Evolutionary conservation across 2,113 vertebrate species (phyloP).

Genomic region (Synodontis membranacea): DNA sequence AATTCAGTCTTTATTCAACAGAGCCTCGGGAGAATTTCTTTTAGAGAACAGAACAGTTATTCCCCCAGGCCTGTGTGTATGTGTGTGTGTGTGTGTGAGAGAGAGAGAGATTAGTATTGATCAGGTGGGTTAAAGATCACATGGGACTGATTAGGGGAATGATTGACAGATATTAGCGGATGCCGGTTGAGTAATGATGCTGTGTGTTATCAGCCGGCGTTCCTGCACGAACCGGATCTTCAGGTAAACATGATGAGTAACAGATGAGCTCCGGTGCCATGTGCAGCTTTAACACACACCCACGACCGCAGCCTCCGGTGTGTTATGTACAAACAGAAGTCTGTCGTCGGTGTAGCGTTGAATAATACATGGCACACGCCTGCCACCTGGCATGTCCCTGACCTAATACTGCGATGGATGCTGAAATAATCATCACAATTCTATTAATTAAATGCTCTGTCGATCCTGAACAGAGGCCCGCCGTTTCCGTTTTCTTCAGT

Average conservation of each 20-base stretch:
- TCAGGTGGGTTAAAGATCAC: constrained; percentile 28
- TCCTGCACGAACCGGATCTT: constrained; percentile 4
- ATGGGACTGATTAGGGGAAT: background rate
- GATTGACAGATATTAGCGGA: background rate
- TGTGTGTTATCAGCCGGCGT: background rate
- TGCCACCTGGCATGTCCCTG: constrained; percentile 7
- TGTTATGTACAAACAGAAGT: background rate
- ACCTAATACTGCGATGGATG: background rate
- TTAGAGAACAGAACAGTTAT: constrained; percentile 30
- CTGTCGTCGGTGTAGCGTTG: constrained; percentile 1
- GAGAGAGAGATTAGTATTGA: background rate
- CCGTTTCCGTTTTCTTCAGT: background rate
- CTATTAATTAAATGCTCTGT: background rate
- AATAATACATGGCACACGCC: background rate
- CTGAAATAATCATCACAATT: background rate
- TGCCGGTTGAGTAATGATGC: background rate
- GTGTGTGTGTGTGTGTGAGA: background rate
- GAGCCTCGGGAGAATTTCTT: constrained; percentile 15
- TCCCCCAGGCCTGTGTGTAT: constrained; percentile 2
- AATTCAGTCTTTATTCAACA: background rate
- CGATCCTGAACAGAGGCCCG: no score
- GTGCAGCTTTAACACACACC: constrained; percentile 8
- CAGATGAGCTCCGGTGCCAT: background rate
- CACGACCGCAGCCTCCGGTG: background rate
- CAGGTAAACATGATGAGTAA: constrained; percentile 30